A percentile compares a stretch with the other conserved stretches of the same genome.
phyloP scores from a whole-genome alignment of 2,888 invertebrate genomes.

The Bursaphelenchus okinawaensis region DNA sequence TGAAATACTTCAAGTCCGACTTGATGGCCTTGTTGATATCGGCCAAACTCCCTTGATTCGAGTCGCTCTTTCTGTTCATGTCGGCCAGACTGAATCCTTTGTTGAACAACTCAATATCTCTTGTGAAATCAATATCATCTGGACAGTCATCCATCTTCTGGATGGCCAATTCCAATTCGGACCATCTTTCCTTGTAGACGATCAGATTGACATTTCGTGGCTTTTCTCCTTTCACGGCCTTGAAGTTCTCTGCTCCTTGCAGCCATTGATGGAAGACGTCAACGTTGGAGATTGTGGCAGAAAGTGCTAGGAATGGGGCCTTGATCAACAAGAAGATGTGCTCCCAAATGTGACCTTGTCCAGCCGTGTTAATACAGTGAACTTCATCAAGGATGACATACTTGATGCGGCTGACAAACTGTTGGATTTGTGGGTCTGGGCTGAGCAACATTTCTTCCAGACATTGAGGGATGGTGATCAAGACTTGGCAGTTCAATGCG shows the following conservation, averaged over 20 bases:
- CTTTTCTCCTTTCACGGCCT: slow-evolving; percentile 33
- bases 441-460: slow-evolving; percentile 49
- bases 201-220: slow-evolving; percentile 38
- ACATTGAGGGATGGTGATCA: slow-evolving; percentile 53
- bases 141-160: slow-evolving; percentile 36
- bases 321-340: slow-evolving; percentile 53
- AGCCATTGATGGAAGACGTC: slow-evolving; percentile 50
- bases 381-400: slow-evolving; percentile 57
- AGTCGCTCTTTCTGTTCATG: not conserved
- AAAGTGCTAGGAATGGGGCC: slow-evolving; percentile 55
- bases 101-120: slow-evolving; percentile 17
- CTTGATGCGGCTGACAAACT: slow-evolving; percentile 49
- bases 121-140: slow-evolving; percentile 13
- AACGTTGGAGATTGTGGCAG: slow-evolving; percentile 54
- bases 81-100: slow-evolving; percentile 8
- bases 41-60: slow-evolving; percentile 16
- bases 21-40: slow-evolving; percentile 8
- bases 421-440: slow-evolving; percentile 45
- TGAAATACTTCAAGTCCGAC: slow-evolving; percentile 33
- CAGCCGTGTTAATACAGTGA: slow-evolving; percentile 50
- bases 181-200: slow-evolving; percentile 51
- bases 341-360: slow-evolving; percentile 54
- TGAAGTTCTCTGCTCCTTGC: slow-evolving; percentile 38
- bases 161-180: slow-evolving; percentile 53
- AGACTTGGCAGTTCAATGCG: slow-evolving; percentile 50